Evolutionary conservation across 2,113 vertebrate species (phyloP).

Genomic region (Benitochromis conjunctus): DNA sequence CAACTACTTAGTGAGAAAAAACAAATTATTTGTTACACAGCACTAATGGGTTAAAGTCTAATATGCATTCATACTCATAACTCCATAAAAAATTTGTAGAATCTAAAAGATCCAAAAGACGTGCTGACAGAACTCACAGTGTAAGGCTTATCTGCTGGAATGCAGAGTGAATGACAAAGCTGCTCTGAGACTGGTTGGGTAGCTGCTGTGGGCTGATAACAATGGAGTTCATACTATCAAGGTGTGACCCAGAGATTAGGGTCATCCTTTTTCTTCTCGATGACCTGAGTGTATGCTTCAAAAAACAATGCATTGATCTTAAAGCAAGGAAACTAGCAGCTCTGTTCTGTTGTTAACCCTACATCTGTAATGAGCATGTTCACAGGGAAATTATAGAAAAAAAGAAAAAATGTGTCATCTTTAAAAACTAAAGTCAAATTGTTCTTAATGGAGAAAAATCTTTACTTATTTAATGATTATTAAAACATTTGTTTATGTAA

Average conservation of each 20-base stretch:
- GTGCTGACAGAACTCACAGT: neutral
- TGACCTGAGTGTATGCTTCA: neutral
- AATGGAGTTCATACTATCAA: neutral
- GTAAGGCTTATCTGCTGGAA: neutral
- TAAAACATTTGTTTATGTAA: neutral
- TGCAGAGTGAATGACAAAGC: neutral
- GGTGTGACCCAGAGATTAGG: conserved; percentile 8
- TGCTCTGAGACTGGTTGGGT: neutral
- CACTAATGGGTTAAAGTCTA: neutral
- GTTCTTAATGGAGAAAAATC: neutral
- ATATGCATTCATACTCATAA: neutral
- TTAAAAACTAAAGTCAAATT: neutral
- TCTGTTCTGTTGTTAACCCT: neutral
- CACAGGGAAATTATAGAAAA: neutral
- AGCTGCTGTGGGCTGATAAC: conserved; percentile 8
- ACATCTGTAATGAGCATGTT: neutral
- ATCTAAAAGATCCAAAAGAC: neutral
- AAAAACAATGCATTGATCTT: neutral
- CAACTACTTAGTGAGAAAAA: neutral
- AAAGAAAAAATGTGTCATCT: neutral
- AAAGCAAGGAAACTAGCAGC: neutral
- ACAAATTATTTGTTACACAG: neutral
- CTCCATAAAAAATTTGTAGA: neutral
- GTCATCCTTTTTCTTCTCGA: neutral
- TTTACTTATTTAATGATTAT: neutral